phyloP scores from a whole-genome alignment of 2,797 vertebrate species.

The Macropodus opercularis region DNA sequence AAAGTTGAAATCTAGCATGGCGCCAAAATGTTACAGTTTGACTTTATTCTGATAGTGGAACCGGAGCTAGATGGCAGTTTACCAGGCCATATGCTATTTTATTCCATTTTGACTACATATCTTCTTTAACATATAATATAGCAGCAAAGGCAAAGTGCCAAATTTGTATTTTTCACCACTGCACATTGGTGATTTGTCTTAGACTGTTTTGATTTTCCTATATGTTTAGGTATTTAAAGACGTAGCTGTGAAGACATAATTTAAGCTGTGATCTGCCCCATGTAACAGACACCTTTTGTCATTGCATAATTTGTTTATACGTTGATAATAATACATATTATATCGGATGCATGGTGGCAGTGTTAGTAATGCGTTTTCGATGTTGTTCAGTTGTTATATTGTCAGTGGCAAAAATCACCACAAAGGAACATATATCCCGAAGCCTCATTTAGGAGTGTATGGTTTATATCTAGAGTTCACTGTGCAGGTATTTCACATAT shows the following conservation, averaged over 20 bases:
- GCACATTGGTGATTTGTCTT: slow-evolving; percentile 72
- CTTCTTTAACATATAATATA: slow-evolving; percentile 57
- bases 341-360: slow-evolving; percentile 52
- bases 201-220: slow-evolving; percentile 42
- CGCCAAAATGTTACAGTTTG: slow-evolving; percentile 34
- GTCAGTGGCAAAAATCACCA: slow-evolving; percentile 37
- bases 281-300: slow-evolving; percentile 53
- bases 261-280: slow-evolving; percentile 72
- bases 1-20: slow-evolving; percentile 53
- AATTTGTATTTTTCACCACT: slow-evolving; percentile 67
- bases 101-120: slow-evolving; percentile 65
- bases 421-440: slow-evolving; percentile 28
- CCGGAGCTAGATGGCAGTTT: slow-evolving; percentile 36
- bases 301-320: slow-evolving; percentile 62
- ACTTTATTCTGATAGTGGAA: slow-evolving; percentile 42
- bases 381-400: slow-evolving; percentile 42
- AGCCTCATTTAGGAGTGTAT: slow-evolving; percentile 43
- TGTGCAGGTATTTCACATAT: slow-evolving; percentile 53
- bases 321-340: slow-evolving; percentile 56
- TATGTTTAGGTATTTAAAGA: slow-evolving; percentile 71
- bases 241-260: slow-evolving; percentile 69
- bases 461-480: slow-evolving; percentile 54
- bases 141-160: slow-evolving; percentile 72
- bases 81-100: slow-evolving; percentile 66
- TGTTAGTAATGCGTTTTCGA: slow-evolving; percentile 56